Evolutionary conservation across 2,113 vertebrate species (phyloP), one percentile per base, ranked within the genome.

Genomic region (Pedionomus torquatus): DNA sequence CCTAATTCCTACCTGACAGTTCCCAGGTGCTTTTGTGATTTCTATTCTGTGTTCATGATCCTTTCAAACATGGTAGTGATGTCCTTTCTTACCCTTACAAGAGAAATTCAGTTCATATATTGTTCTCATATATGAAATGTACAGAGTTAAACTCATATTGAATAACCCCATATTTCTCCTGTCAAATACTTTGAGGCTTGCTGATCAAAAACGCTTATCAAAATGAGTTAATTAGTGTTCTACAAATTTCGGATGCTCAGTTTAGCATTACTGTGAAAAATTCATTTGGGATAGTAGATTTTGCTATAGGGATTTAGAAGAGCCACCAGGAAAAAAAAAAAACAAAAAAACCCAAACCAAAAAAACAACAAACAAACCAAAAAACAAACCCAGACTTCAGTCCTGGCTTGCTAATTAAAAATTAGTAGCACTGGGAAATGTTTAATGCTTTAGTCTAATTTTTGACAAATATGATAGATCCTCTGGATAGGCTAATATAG

Each of bases 241-340:
- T 69, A 83, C 72, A 87, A 54, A 96, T 97, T 95, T 75, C 87
- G 63, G 65, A 97, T 94, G 92, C 82, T 95, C 76, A 91, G 90
- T 96, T 96, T 95, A 96, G 79, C 65, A 61, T 97, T 92, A 70
- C 78, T 90, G 94, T 97, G 95, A 96, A 97, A 97, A 97, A 97
- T 95, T 70, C 79, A 95, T 96, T 96, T 96, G 90, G 78, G 71
- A 90, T 96, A 96, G 95, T 93, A 94, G 89, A 87, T 48, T 91
- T 95, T 95, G 74, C 96, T 82, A 25, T 12, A 51, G 58, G 92
- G 93, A 84, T 87, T 91, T 90, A 75, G 75, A 93, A 94, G 25
- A 96, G 61, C 39, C 74, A 74, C 30, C 35, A 26, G 31, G 15
- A 24, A 33, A 89, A 66, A 57, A 46, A 49, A 57, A 15, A 17